Percentiles rank a stretch among this genome's conserved stretches.
These are phyloP conservation scores for Neomicropteryx cornuta DNA, from an alignment of 1,140 invertebrate species.

Conservation along the genomic window DNA sequence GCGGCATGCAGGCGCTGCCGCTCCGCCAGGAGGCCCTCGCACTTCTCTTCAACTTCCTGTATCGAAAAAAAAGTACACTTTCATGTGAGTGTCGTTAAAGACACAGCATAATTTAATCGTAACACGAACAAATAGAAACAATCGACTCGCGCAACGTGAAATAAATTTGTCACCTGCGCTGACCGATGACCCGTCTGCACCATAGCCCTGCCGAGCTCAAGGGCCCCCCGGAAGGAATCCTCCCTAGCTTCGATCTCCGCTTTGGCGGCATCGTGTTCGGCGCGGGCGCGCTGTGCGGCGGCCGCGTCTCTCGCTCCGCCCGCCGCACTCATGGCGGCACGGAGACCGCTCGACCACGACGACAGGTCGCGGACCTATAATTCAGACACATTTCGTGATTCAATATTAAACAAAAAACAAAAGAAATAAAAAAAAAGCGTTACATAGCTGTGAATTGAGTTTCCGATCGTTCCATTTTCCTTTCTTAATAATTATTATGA, in stretches of 20 bases:
- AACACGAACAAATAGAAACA: too few relatives aligned
- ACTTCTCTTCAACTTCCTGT: constrained; percentile 70
- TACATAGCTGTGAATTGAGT: too few relatives aligned
- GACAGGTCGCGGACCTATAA: constrained; percentile 74
- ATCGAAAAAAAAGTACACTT: constrained; percentile 11
- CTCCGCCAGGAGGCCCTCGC: constrained; percentile 65
- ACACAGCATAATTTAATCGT: too few relatives aligned
- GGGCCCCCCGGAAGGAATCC: constrained; percentile 68
- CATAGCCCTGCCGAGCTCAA: constrained; percentile 73
- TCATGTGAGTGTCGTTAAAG: too few relatives aligned
- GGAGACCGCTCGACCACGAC: constrained; percentile 75
- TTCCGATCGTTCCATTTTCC: too few relatives aligned
- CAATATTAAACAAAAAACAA: neutral
- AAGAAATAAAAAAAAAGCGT: too few relatives aligned
- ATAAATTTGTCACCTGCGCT: too few relatives aligned
- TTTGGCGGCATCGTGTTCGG: constrained; percentile 83
- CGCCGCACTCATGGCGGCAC: constrained; percentile 68
- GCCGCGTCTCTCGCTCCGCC: constrained; percentile 78
- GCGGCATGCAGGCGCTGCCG: constrained; percentile 66
- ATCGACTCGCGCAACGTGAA: too few relatives aligned
- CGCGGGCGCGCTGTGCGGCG: constrained; percentile 75
- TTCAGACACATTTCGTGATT: constrained; percentile 2
- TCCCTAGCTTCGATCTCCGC: constrained; percentile 93
- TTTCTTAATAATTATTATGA: too few relatives aligned
- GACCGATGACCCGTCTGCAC: constrained; percentile 80